Conservation (phyloP, 2,888 invertebrate species). For the Polylopha cassiicola region DNA sequence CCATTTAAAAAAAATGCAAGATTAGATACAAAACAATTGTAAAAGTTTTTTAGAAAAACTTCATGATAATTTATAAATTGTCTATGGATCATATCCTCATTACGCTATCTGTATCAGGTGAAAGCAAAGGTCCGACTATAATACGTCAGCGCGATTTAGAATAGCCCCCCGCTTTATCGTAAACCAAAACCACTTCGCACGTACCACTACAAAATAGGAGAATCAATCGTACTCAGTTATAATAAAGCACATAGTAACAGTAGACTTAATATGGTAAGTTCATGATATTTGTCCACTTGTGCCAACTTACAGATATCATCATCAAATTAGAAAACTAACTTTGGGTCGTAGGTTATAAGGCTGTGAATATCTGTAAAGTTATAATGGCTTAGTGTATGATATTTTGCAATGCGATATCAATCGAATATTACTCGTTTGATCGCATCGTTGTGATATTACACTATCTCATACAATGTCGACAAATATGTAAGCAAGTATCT, state of each 20-base stretch:
- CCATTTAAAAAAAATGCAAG: too few species aligned
- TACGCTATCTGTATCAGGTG: slow-evolving; percentile 58
- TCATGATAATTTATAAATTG: too few species aligned
- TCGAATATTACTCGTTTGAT: slow-evolving; percentile 67
- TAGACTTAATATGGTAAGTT: too few species aligned
- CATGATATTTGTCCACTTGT: too few species aligned
- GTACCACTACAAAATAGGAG: slow-evolving; percentile 4
- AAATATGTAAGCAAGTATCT: too few species aligned
- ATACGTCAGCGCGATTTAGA: slow-evolving; percentile 71
- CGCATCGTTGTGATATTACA: slow-evolving; percentile 50
- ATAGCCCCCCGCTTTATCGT: slow-evolving; percentile 67
- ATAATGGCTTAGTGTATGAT: slow-evolving; percentile 29
- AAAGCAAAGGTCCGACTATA: slow-evolving; percentile 59
- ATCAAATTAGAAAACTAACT: slow-evolving; percentile 11
- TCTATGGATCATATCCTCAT: slow-evolving; percentile 48
- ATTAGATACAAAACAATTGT: too few species aligned
- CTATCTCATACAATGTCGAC: slow-evolving; percentile 30
- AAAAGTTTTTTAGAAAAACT: too few species aligned
- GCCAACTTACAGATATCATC: slow-evolving; percentile 20
- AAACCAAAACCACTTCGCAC: slow-evolving; percentile 27
- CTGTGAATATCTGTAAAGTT: slow-evolving; percentile 12
- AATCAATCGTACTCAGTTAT: too few species aligned
- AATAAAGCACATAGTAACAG: too few species aligned
- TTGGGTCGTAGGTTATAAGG: slow-evolving; percentile 11
- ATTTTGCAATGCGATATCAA: slow-evolving; percentile 54